A percentile compares a stretch with the other conserved stretches of the same genome.
Conservation (phyloP, 1,140 invertebrate species). For the Megalopta genalis region DNA sequence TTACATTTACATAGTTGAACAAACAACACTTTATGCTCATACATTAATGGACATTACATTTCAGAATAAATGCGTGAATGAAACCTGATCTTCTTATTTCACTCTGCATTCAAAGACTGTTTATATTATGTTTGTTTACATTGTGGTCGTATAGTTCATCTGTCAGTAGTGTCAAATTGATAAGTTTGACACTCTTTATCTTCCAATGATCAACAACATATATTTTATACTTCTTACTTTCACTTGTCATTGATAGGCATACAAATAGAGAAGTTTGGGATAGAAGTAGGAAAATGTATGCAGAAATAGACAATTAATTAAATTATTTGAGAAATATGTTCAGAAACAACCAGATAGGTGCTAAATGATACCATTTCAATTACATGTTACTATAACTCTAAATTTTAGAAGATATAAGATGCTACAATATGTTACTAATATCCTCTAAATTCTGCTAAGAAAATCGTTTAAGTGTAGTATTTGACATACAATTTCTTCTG, state of each 20-base stretch:
- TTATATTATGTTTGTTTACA: slow-evolving; percentile 3
- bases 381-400: background rate
- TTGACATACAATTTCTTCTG: background rate
- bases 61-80: slow-evolving; percentile 5
- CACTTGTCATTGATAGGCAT: background rate
- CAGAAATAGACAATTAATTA: background rate
- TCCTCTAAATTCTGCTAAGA: background rate
- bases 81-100: background rate
- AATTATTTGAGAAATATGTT: background rate
- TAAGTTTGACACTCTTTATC: background rate
- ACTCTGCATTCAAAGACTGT: background rate
- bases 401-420: background rate
- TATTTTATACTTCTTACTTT: background rate
- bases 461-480: background rate
- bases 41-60: slow-evolving; percentile 5
- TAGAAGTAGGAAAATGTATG: background rate
- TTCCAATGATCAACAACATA: background rate
- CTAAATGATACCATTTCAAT: background rate
- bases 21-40: background rate
- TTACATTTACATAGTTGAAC: background rate
- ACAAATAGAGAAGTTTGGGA: background rate
- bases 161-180: background rate
- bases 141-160: background rate
- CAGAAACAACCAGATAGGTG: background rate
- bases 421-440: background rate